These are phyloP conservation scores for Aplodontia rufa DNA, from an alignment of 2,113 vertebrate genomes.

Conservation along the genomic window DNA sequence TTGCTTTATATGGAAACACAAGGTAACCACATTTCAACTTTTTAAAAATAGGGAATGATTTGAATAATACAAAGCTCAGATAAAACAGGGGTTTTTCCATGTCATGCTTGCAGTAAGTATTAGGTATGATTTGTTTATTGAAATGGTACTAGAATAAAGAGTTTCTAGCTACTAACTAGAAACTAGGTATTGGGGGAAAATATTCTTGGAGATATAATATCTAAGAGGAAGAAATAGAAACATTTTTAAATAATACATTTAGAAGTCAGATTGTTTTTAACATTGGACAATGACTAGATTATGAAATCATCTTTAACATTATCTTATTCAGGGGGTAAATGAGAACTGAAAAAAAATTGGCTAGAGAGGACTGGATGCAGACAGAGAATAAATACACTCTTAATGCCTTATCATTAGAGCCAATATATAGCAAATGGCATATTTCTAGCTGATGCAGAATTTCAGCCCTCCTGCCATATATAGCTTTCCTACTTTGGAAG, in stretches of 20 bases:
- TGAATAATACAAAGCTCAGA: constrained; percentile 18
- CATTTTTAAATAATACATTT: background rate
- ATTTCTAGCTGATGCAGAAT: constrained; percentile 59
- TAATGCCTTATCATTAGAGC: constrained; percentile 62
- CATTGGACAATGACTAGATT: background rate
- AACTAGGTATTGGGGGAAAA: background rate
- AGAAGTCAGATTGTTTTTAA: background rate
- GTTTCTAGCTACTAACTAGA: background rate
- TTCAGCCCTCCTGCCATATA: constrained; percentile 7
- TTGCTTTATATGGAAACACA: background rate
- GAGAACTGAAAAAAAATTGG: constrained; percentile 47
- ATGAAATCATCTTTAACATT: constrained; percentile 56
- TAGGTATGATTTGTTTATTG: constrained; percentile 13
- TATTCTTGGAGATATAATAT: background rate
- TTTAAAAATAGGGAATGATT: constrained; percentile 11
- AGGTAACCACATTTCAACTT: constrained; percentile 32
- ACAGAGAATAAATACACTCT: constrained; percentile 45
- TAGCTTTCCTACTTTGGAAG: constrained; percentile 52
- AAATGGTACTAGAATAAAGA: background rate
- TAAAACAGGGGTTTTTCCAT: background rate
- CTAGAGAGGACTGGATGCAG: constrained; percentile 58
- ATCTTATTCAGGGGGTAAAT: constrained; percentile 67
- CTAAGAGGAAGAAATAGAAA: background rate
- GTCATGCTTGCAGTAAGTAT: background rate
- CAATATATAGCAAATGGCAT: constrained; percentile 63